Base-by-base conservation (phyloP, 2,888 invertebrate species). In the Horisme vitalbata region DNA sequence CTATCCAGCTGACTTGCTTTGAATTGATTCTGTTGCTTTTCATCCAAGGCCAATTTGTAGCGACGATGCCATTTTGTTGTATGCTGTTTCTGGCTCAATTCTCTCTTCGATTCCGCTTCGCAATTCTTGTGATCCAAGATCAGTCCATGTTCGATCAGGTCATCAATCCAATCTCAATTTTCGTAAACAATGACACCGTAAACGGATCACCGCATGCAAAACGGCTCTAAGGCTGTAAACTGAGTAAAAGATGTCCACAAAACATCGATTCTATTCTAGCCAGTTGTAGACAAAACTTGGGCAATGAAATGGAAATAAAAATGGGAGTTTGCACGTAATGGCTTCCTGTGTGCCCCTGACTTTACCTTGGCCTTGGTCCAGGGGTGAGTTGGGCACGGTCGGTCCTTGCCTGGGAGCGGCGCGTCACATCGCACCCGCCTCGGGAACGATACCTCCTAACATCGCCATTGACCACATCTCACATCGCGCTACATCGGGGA, bases 391-490 rank as follows among this genome's bases (percentile, higher is more conserved):
- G 61, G 61, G 52, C 52, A 48, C 52, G 45, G 52, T 18, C 5
- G 15, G 37, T 18, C 10, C 15, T 21, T 34, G 20, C 53, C 55
- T 57, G 57, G 51, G 45, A 61, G 61, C 56, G 61, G 57, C 56
- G 53, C 59, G 44, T 26, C 58, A 59, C 59, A 6, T 18, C 18
- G 9, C 61, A 44, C 62, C 23, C 49, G 53, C 57, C 57, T 57
- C 64, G 54, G 67, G 69, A 71, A 68, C 67, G 68, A 71, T 63
- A 72, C 71, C 71, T 75, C 82, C 83, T 83, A 84, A 86, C 83
- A 85, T 83, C 79, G 78, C 77, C 78, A 77, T 81, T 82, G 84
- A 85, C 79, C 86, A 84, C 87, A 85, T 84, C 81, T 75, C 84
- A 86, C 83, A 84, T 80, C 73, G 83, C 79, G 82, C 78, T 83